These are phyloP conservation scores for Apocrypta bakeri DNA, from an alignment of 1,140 invertebrate species.

Conservation along the genomic window DNA sequence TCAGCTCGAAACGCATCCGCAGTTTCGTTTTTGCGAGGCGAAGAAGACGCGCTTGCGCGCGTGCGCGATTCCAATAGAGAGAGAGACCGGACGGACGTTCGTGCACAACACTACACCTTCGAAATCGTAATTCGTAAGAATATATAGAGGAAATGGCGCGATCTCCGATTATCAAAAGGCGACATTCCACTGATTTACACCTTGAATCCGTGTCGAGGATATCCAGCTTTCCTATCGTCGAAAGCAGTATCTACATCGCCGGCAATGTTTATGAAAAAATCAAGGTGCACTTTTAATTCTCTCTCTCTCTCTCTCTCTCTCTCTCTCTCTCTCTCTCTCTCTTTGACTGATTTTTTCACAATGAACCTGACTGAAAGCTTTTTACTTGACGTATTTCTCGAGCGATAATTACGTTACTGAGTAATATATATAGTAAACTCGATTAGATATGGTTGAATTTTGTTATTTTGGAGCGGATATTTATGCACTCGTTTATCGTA, in stretches of 20 bases:
- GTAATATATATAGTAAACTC: too few relatives aligned
- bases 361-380: too few relatives aligned
- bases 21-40: neutral
- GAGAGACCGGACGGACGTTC: neutral
- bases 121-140: too few relatives aligned
- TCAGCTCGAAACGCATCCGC: neutral
- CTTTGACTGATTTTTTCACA: too few relatives aligned
- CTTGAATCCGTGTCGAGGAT: constrained; percentile 81
- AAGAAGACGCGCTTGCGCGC: neutral
- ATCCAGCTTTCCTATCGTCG: constrained; percentile 82
- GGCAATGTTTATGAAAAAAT: constrained; percentile 81
- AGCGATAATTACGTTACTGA: too few relatives aligned
- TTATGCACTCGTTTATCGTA: neutral
- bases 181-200: constrained; percentile 69
- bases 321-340: too few relatives aligned
- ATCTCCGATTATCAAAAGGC: constrained; percentile 53
- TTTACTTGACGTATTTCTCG: too few relatives aligned
- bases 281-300: constrained; percentile 73
- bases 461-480: neutral
- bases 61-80: neutral
- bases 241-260: constrained; percentile 81
- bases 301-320: too few relatives aligned
- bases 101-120: too few relatives aligned
- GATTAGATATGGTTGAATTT: neutral
- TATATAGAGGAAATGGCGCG: constrained; percentile 64